phyloP scores from a whole-genome alignment of 2,888 invertebrate species.

The Apomyelois bistriatella region DNA sequence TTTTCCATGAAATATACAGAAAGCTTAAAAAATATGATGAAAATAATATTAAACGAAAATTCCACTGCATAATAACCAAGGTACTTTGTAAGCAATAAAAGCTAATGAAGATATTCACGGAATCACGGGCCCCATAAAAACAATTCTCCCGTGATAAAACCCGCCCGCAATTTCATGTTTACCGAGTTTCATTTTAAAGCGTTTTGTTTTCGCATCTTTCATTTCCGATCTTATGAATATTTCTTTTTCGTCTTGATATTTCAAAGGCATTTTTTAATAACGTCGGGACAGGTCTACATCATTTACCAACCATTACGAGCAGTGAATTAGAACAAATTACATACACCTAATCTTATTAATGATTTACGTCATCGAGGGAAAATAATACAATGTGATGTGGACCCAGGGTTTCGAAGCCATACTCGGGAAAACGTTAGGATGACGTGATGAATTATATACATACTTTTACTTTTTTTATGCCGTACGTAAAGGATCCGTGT shows the following conservation, averaged over 20 bases:
- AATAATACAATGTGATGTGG: too few species aligned
- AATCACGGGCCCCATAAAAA: constrained; percentile 23
- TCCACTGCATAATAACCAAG: constrained; percentile 2
- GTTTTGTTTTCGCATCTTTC: constrained; percentile 10
- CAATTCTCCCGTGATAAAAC: constrained; percentile 24
- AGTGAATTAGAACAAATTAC: too few species aligned
- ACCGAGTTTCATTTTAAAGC: constrained; percentile 10
- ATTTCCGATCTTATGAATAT: constrained; percentile 7
- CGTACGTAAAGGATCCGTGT: too few species aligned
- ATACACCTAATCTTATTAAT: too few species aligned
- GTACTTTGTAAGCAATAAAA: constrained; percentile 25
- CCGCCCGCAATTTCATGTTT: constrained; percentile 18
- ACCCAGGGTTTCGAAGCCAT: too few species aligned
- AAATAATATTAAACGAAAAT: constrained; percentile 5
- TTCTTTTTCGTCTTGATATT: neutral
- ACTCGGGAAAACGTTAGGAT: too few species aligned
- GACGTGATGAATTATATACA: too few species aligned
- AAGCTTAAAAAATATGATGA: too few species aligned
- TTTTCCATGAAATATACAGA: too few species aligned
- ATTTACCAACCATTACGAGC: too few species aligned
- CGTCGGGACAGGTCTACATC: constrained; percentile 16
- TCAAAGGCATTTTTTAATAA: neutral
- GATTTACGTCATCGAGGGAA: too few species aligned
- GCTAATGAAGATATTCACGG: constrained; percentile 24
- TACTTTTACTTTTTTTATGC: too few species aligned